Base-by-base conservation (phyloP, 2,888 invertebrate genomes). In the Meteorus colon region DNA sequence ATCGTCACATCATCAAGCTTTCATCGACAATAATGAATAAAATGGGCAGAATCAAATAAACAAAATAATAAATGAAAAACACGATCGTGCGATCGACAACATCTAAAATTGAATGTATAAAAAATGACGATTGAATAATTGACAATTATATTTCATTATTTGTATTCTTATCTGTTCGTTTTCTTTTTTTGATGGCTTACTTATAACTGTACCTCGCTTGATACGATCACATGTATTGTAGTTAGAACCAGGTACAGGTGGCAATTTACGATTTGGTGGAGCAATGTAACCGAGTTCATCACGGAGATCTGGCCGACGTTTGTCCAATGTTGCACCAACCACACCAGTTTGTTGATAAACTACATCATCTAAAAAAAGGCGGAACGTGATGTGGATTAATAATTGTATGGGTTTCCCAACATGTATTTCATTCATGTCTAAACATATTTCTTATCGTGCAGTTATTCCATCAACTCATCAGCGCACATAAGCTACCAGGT, bases 181-280 rank as follows among this genome's bases (percentile, higher is more conserved):
- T n/a, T 48, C 14, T n/a, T n/a, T 48, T 45, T 48, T n/a, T 55
- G 85, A 83, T 90, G 87, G 93, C 96, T 96, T 93, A 96, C 96
- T 96, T 93, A 96, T 95, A 85, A 95, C 95, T 90, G 95, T 96
- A 94, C 96, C 96, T 91, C 97, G 93, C 92, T 97, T 97, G 92
- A 97, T 96, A 87, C 97, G 93, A 91, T 97, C 97, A 90, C 97
- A 97, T 41, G 97, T 97, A 90, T 96, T 97, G 92, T 97, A 97
- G 91, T 97, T 97, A 74, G 96, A 96, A 83, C 97, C 97, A 73
- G 97, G 97, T 8, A 97, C 97, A 29, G 97, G 97, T 0, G 97
- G 97, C 76, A 97, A 92, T 90, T 97, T 97, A 84, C 97, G 93
- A 90, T 97, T 97, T 73, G 97, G 97, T 29, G 97, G 97, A 0